Percentiles rank a stretch among this genome's conserved stretches.
Evolutionary conservation across 2,888 invertebrate species (phyloP).

Genomic region (Ormyrus nitidulus): DNA sequence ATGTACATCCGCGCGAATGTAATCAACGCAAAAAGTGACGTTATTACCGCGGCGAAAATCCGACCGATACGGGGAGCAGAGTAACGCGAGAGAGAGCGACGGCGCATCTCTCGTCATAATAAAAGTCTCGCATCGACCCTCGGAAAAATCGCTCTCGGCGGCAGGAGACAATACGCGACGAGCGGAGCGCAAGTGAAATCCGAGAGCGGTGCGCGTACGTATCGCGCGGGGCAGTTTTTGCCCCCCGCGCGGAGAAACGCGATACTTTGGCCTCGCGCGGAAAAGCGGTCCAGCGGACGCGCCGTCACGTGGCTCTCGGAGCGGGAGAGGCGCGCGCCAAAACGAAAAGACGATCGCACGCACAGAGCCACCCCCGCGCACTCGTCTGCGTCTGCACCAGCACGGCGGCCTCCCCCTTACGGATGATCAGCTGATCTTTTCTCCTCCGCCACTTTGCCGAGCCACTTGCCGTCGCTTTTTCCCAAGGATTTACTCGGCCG

Average conservation of each 20-base stretch:
- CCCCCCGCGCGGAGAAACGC: conserved; percentile 12
- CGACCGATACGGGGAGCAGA: no score
- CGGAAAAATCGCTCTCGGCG: conserved; percentile 43
- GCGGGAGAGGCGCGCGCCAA: conserved; percentile 25
- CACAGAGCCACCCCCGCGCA: not conserved
- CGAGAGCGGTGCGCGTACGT: no score
- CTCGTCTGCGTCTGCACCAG: not conserved
- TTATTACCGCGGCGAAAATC: no score
- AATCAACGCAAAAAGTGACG: no score
- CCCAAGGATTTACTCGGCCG: no score
- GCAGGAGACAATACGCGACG: conserved; percentile 25
- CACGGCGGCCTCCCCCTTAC: conserved; percentile 1
- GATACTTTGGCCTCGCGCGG: not conserved
- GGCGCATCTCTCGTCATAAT: conserved; percentile 36
- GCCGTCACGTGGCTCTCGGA: conserved; percentile 23
- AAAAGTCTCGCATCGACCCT: conserved; percentile 8
- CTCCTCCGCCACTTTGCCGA: not conserved
- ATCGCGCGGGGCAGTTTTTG: not conserved
- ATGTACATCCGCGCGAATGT: no score
- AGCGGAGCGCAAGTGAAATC: conserved; percentile 13
- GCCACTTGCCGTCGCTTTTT: no score
- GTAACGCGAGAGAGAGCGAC: not conserved
- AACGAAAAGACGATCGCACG: conserved; percentile 33
- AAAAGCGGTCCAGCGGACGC: not conserved
- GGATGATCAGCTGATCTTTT: conserved; percentile 50